Conservation (phyloP, 2,797 vertebrate species). For the Momotus momota region DNA sequence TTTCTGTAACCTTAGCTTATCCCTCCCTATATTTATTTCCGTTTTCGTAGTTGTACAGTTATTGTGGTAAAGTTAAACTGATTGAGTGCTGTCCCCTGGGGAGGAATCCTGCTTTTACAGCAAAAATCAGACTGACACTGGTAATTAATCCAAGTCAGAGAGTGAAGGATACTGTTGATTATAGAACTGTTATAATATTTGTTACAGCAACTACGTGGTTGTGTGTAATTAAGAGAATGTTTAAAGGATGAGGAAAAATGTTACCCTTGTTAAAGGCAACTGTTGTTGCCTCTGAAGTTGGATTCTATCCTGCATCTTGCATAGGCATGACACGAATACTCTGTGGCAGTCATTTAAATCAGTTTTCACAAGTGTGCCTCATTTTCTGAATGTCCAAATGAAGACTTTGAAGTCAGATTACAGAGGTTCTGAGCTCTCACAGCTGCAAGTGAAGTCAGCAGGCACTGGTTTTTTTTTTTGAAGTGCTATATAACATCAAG, state of each 20-base stretch:
- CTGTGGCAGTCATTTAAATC: background rate
- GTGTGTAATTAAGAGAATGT: background rate
- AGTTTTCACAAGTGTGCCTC: constrained; percentile 9
- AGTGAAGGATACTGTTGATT: background rate
- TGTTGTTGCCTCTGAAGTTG: background rate
- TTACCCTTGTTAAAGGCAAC: background rate
- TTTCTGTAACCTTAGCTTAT: background rate
- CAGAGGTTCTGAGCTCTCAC: background rate
- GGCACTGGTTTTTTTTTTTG: background rate
- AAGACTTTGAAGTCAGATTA: background rate
- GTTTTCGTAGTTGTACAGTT: background rate
- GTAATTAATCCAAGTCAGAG: background rate
- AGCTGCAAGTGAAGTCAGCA: constrained; percentile 28
- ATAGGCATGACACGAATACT: background rate
- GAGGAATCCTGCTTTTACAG: background rate
- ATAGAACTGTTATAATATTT: background rate
- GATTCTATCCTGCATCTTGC: background rate
- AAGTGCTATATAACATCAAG: background rate
- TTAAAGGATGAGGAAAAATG: background rate
- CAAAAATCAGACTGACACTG: background rate
- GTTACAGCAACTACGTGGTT: background rate
- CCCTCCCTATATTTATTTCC: background rate
- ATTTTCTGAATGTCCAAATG: background rate
- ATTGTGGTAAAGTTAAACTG: background rate
- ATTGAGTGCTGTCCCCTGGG: background rate